A percentile compares a stretch with the other conserved stretches of the same genome.
Evolutionary conservation across 23 tunicate species (phyloP).

Genomic region (Clavelina lepadiformis): DNA sequence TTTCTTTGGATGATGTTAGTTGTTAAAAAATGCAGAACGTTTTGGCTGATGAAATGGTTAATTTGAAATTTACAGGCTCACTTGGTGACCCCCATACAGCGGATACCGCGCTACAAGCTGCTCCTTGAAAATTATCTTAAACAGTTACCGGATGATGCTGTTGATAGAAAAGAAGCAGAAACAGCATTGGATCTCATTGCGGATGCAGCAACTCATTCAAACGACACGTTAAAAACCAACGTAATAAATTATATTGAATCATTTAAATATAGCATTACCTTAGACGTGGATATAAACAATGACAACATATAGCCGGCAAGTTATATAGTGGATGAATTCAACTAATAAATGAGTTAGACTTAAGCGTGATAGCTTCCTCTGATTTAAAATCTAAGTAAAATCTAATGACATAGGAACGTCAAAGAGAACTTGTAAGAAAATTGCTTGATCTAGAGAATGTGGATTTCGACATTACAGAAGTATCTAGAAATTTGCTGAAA

Average conservation of each 20-base stretch:
- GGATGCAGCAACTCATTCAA: constrained; percentile 74
- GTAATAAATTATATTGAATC: too few relatives aligned
- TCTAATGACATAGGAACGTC: constrained; percentile 50
- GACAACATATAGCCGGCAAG: too few relatives aligned
- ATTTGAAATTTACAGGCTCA: constrained; percentile 39
- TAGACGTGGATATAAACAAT: too few relatives aligned
- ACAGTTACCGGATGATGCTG: constrained; percentile 60
- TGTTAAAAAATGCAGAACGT: too few relatives aligned
- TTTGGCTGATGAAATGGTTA: too few relatives aligned
- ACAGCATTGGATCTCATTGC: constrained; percentile 65
- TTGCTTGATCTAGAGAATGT: constrained; percentile 64
- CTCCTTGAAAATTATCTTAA: constrained; percentile 72
- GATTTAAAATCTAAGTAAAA: too few relatives aligned
- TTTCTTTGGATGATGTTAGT: too few relatives aligned
- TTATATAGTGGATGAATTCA: too few relatives aligned
- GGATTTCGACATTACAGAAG: constrained; percentile 71
- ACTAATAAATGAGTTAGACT: too few relatives aligned
- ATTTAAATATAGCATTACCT: too few relatives aligned
- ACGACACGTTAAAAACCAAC: constrained; percentile 67
- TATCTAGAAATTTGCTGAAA: constrained; percentile 48
- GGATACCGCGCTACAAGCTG: constrained; percentile 84
- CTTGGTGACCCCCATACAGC: constrained; percentile 85
- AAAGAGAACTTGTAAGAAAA: constrained; percentile 45
- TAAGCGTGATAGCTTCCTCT: too few relatives aligned
- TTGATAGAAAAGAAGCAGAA: constrained; percentile 48